Conservation (phyloP, 2,797 vertebrate species). For the Prunella strophiata region DNA sequence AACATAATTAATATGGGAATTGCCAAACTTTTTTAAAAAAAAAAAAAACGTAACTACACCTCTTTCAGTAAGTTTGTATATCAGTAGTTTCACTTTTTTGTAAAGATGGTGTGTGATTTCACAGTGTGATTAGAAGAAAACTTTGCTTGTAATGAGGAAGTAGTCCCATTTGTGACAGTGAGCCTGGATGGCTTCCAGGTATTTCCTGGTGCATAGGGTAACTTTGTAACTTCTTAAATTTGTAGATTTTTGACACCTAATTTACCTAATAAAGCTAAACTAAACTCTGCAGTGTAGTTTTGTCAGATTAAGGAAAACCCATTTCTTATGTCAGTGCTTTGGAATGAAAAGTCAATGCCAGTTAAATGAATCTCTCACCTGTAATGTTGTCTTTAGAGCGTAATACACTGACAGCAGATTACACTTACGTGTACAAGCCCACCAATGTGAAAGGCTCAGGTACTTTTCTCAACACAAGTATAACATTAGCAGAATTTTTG, state of each 20-base stretch:
- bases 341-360: neutral
- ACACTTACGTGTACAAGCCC: neutral
- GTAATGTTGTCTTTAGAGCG: accelerated
- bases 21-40: neutral
- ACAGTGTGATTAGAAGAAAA: neutral
- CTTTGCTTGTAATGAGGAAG: neutral
- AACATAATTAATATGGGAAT: neutral
- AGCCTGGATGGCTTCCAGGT: neutral
- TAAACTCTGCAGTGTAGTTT: neutral
- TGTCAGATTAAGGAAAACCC: neutral
- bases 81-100: neutral
- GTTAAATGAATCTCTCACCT: neutral
- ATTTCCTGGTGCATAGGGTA: neutral
- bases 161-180: neutral
- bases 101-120: neutral
- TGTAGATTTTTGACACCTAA: neutral
- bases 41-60: neutral
- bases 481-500: neutral
- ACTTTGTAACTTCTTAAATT: neutral
- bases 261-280: neutral
- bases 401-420: neutral
- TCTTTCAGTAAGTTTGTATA: neutral
- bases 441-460: neutral
- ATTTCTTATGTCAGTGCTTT: neutral
- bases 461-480: neutral